phyloP scores from a whole-genome alignment of 2,888 invertebrate species.

The Thumatha senex region DNA sequence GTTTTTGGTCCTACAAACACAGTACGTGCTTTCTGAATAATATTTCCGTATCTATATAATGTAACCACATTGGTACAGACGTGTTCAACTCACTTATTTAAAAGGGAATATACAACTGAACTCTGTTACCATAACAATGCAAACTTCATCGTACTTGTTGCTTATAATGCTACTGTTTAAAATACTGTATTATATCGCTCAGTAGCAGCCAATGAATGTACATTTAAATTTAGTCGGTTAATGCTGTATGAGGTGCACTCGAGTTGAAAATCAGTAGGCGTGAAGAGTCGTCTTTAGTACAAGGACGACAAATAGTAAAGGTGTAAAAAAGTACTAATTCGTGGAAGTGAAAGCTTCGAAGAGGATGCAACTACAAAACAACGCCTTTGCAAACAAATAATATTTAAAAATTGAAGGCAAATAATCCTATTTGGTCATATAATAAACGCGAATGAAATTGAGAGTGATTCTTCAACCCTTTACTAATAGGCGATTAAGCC shows the following conservation, averaged over 20 bases:
- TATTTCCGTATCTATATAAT: too few relatives aligned
- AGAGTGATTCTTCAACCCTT: too few relatives aligned
- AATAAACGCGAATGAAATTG: too few relatives aligned
- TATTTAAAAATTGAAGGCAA: too few relatives aligned
- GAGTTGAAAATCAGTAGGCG: conserved; percentile 68
- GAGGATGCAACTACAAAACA: not conserved
- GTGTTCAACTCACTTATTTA: conserved; percentile 8
- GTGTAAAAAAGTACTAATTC: conserved; percentile 53
- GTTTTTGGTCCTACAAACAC: too few relatives aligned
- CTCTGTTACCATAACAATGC: conserved; percentile 59
- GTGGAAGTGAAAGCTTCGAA: not conserved
- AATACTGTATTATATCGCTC: conserved; percentile 31
- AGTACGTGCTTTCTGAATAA: too few relatives aligned
- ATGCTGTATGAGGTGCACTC: conserved; percentile 60
- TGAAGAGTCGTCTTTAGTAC: conserved; percentile 60
- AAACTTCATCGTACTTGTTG: conserved; percentile 58
- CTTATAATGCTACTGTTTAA: conserved; percentile 49
- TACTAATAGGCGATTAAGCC: too few relatives aligned
- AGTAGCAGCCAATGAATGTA: conserved; percentile 37
- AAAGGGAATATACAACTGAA: conserved; percentile 59
- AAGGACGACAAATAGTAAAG: conserved; percentile 58
- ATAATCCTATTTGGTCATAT: too few relatives aligned
- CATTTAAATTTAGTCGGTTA: conserved; percentile 45
- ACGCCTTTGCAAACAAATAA: not conserved
- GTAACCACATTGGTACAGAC: conserved; percentile 1